A percentile compares a stretch with the other conserved stretches of the same genome.
Conservation (phyloP, 2,797 vertebrate genomes). For the Tolypeutes matacus region DNA sequence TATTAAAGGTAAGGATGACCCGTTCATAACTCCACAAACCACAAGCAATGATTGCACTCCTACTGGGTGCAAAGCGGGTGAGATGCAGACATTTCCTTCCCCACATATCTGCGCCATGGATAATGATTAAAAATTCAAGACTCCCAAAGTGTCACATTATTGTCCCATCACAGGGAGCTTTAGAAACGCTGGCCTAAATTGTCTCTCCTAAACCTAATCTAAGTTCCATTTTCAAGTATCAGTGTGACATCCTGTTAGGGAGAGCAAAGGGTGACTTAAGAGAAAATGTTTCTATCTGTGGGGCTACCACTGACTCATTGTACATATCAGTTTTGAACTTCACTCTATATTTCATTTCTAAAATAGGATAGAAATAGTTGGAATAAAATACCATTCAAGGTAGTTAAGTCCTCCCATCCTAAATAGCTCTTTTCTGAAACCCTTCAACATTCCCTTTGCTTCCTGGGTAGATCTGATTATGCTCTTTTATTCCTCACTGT, state of each 20-base stretch:
- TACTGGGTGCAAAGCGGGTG: neutral
- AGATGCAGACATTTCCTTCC: neutral
- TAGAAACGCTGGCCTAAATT: neutral
- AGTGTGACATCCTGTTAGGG: neutral
- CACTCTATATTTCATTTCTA: neutral
- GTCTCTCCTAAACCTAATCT: neutral
- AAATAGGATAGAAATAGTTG: neutral
- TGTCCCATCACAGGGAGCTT: neutral
- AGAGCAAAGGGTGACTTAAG: neutral
- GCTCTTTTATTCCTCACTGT: neutral
- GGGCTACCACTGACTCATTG: neutral
- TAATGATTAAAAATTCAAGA: neutral
- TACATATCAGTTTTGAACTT: neutral
- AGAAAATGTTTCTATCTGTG: neutral
- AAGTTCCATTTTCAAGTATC: conserved; percentile 13
- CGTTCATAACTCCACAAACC: neutral
- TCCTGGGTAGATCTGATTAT: neutral
- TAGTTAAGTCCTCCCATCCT: neutral
- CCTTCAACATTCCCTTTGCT: neutral
- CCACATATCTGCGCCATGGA: neutral
- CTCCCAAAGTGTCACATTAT: neutral
- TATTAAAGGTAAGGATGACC: neutral
- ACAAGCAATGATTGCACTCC: neutral
- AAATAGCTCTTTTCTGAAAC: neutral
- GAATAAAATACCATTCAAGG: neutral